These are phyloP conservation scores for Holotrichia oblita DNA, from an alignment of 1,140 invertebrate genomes.

Conservation along the genomic window DNA sequence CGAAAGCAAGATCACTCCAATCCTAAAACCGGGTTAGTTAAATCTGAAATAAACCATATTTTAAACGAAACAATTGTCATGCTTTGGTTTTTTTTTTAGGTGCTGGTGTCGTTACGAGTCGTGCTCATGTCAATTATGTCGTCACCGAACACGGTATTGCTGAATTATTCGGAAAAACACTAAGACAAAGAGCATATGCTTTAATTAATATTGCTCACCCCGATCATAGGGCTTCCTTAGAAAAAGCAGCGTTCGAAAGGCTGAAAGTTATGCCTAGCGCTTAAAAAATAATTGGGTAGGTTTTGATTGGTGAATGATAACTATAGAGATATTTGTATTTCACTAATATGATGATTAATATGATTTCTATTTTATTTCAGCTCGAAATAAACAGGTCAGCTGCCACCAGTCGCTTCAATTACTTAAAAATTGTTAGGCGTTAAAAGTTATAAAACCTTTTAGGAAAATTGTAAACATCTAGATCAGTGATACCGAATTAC, in stretches of 20 bases:
- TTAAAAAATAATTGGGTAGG: constrained; percentile 55
- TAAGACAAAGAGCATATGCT: constrained; percentile 88
- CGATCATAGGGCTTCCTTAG: constrained; percentile 83
- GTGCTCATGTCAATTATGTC: constrained; percentile 92
- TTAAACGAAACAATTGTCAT: background rate
- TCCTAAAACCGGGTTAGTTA: constrained; percentile 77
- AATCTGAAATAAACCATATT: constrained; percentile 5
- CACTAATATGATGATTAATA: no score
- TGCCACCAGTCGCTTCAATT: background rate
- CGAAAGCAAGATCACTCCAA: constrained; percentile 89
- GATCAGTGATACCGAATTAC: background rate
- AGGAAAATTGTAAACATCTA: constrained; percentile 15
- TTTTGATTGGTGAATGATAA: background rate
- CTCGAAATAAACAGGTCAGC: background rate
- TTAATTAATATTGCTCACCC: constrained; percentile 93
- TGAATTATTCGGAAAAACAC: constrained; percentile 87
- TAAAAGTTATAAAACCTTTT: background rate
- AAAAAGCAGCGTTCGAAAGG: constrained; percentile 89
- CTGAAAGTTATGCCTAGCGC: constrained; percentile 86
- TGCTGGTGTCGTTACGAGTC: constrained; percentile 91
- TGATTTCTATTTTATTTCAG: background rate
- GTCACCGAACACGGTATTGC: constrained; percentile 95
- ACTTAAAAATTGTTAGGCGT: constrained; percentile 2
- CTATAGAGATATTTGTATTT: background rate
- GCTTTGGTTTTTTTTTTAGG: constrained; percentile 68